Evolutionary conservation across 1,140 invertebrate species (phyloP).

Genomic region (Lucilia cuprina): DNA sequence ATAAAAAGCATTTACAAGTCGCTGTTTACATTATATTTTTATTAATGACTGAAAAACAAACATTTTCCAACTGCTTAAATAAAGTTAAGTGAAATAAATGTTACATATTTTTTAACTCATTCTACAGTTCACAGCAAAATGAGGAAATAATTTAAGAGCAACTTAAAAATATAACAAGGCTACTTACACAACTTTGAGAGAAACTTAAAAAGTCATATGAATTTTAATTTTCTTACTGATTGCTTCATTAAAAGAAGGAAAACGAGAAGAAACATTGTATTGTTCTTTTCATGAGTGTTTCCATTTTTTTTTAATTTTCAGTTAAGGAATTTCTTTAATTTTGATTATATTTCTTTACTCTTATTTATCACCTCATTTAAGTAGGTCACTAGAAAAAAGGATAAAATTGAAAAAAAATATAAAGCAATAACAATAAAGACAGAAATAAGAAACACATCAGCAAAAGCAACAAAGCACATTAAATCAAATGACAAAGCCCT

Average conservation of each 20-base stretch:
- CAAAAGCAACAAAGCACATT: constrained; percentile 6
- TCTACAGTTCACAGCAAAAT: neutral
- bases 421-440: neutral
- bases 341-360: neutral
- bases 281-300: neutral
- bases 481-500: constrained; percentile 10
- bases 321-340: neutral
- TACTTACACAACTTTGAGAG: neutral
- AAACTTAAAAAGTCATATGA: neutral
- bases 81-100: neutral
- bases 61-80: neutral
- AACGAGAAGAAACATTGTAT: neutral
- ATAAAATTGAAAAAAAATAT: neutral
- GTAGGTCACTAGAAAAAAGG: neutral
- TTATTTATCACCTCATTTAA: neutral
- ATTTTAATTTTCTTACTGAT: neutral
- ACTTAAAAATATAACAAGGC: neutral
- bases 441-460: neutral
- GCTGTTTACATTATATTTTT: neutral
- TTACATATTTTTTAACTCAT: neutral
- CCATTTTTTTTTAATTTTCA: neutral
- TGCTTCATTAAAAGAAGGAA: neutral
- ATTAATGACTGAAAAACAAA: neutral
- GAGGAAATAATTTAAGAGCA: neutral
- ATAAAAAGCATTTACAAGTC: neutral